Percentiles rank a stretch among this genome's conserved stretches.
These are phyloP conservation scores for Napeogenes inachia DNA, from an alignment of 2,888 invertebrate genomes.

Conservation along the genomic window DNA sequence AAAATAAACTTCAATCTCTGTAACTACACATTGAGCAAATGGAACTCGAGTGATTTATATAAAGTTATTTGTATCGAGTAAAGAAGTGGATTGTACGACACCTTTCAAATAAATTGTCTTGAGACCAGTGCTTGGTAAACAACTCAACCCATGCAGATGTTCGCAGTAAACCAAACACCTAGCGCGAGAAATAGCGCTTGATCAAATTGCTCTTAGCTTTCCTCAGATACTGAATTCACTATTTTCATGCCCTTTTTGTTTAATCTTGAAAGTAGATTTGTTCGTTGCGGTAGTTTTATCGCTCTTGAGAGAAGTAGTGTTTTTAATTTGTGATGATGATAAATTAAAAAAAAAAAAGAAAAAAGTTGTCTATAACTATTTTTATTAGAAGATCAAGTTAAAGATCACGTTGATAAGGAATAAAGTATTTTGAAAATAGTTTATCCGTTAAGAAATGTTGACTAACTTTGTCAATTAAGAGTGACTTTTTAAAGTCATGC, in stretches of 20 bases:
- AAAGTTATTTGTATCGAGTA: slow-evolving; percentile 52
- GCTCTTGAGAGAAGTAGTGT: slow-evolving; percentile 30
- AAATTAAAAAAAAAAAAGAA: slow-evolving; percentile 2
- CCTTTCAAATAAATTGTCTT: slow-evolving; percentile 77
- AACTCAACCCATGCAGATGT: slow-evolving; percentile 70
- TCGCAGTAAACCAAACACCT: slow-evolving; percentile 48
- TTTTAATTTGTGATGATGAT: slow-evolving; percentile 14
- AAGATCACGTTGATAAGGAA: slow-evolving; percentile 18
- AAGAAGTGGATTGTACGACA: slow-evolving; percentile 73
- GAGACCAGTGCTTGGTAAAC: slow-evolving; percentile 70
- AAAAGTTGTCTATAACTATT: not conserved
- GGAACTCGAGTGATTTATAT: slow-evolving; percentile 63
- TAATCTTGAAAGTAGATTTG: slow-evolving; percentile 54
- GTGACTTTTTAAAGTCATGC: slow-evolving; percentile 35
- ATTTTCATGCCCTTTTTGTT: slow-evolving; percentile 52
- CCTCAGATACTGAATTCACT: slow-evolving; percentile 48
- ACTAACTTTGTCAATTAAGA: slow-evolving; percentile 54
- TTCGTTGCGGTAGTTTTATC: slow-evolving; percentile 36
- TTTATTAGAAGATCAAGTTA: not conserved
- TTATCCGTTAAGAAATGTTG: slow-evolving; percentile 15
- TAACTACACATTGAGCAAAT: slow-evolving; percentile 39
- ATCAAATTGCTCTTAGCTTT: slow-evolving; percentile 58
- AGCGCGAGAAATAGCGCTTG: slow-evolving; percentile 57
- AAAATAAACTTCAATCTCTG: not conserved
- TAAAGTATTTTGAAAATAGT: slow-evolving; percentile 9